Evolutionary conservation across 2,113 vertebrate genomes (phyloP), one percentile per base, ranked within the genome.

Genomic region (Sprattus sprattus): DNA sequence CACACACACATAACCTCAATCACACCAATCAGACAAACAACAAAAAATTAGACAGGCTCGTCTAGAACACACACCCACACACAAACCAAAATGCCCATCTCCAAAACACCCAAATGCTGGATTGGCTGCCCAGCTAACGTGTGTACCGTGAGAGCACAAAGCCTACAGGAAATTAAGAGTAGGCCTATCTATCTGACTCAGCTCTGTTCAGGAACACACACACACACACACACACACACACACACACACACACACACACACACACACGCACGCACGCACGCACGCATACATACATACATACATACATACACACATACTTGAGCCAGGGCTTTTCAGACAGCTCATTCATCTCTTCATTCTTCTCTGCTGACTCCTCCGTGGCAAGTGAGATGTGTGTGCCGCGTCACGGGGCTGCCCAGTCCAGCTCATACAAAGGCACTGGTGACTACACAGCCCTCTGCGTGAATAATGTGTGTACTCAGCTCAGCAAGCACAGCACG

Each of bases 221-320:
- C 54, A 22, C 4, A 57, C 18, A 57, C 18, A 15, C 15, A n/a
- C 50, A 54, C 22, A 39, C 46, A 45, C 85, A 46, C 28, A 32
- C 20, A 32, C 15, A 57, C 39, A 75, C 47, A 81, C 81, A 86
- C 75, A 71, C 64, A 71, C 1, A 67, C 47, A 82, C 20, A 80
- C 57, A 28, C 22, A 46, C 13, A 67, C n/a, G 45, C 52, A 64
- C 82, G 44, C 82, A 54, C 32, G 75, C 54, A 84, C 44, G 75
- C 83, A 64, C 44, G 15, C 15, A n/a, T 50, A 54, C 22, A 39
- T 47, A 45, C 85, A 46, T 47, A 32, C 28, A 32, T 15, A 57
- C 39, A 75, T 25, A 39, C 39, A 39, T 39, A 39, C 39, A 39
- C 39, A 39, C 39, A 39, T 2, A 39, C 50, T 45, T 32, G 13